Evolutionary conservation across 1,140 invertebrate genomes (phyloP), one percentile per base, ranked within the genome.

Genomic region (Leptonema lineaticorne): DNA sequence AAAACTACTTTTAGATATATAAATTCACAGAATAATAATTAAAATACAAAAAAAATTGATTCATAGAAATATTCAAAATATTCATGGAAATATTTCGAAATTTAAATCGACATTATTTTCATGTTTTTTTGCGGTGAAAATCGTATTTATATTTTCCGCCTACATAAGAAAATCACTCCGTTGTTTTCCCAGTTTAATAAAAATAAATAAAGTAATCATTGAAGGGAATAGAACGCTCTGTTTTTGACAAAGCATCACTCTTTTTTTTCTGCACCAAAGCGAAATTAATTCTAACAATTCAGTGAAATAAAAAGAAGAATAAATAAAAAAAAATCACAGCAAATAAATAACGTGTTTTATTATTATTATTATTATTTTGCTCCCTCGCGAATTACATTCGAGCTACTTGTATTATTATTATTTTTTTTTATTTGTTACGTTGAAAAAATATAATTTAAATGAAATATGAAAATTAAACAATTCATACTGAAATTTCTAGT

Each of bases 181-280:
- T 53, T 53, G 4, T 53, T 53, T 53, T 53, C 22, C n/a, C 22
- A 3, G 50, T 26, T 16, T 20, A 26, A 26, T 26, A 11, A 26
- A 45, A n/a, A n/a, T n/a, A n/a, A n/a, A 45, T 9, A 45, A 45
- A n/a, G 37, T 45, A 53, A 26, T 24, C 50, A 24, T 2, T 2
- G 50, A 11, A 53, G 14, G 22, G 20, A 26, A 53, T n/a, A n/a
- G n/a, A 26, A 53, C 5, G 22, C 27, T 53, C 50, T 53, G 50
- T 53, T 53, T 53, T 26, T 53, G 50, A 53, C 50, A 53, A 53
- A 53, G 8, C 50, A 53, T 53, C 22, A 53, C 22, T 53, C n/a
- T n/a, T n/a, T n/a, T n/a, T n/a, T n/a, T n/a, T n/a, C 50, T 7
- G 20, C 22, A 20, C 37, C 3, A 14, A 26, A 53, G 27, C 50